A percentile compares a stretch with the other conserved stretches of the same genome.
Evolutionary conservation across 1,140 invertebrate genomes (phyloP).

Genomic region (Oncopodura yosiiana): DNA sequence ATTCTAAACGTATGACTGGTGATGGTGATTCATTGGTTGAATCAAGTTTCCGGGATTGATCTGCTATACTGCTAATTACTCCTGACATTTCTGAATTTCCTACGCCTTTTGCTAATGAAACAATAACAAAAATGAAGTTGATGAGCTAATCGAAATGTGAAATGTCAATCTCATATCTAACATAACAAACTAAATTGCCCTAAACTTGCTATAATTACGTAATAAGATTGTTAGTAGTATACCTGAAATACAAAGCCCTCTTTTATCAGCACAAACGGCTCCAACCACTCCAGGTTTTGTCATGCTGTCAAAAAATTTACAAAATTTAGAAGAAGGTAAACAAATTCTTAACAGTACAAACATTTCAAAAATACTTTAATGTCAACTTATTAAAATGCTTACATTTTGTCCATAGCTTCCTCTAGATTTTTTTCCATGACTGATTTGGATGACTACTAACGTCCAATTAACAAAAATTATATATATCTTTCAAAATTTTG

Average conservation of each 20-base stretch:
- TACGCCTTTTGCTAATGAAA: constrained; percentile 20
- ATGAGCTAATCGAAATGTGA: neutral
- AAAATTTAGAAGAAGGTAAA: too few species aligned
- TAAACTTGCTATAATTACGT: neutral
- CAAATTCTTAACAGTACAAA: too few species aligned
- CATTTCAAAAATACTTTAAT: too few species aligned
- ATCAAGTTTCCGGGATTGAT: constrained; percentile 32
- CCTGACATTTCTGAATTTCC: constrained; percentile 25
- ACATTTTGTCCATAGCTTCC: too few species aligned
- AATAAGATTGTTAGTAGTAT: neutral
- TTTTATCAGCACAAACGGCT: constrained; percentile 24
- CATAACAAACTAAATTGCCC: too few species aligned
- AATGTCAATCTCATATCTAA: neutral
- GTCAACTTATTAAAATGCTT: too few species aligned
- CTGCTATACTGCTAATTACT: constrained; percentile 27
- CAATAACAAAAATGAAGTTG: neutral
- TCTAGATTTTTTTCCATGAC: too few species aligned
- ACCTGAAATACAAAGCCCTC: constrained; percentile 27
- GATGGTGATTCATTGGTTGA: constrained; percentile 22
- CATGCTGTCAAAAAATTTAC: constrained; percentile 15
- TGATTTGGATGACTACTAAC: too few species aligned
- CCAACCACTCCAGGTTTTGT: constrained; percentile 27
- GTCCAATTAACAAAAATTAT: too few species aligned
- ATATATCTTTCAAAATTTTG: too few species aligned
- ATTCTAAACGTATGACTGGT: constrained; percentile 31